phyloP scores from a whole-genome alignment of 2,888 invertebrate genomes.

The Parnassius smintheus region DNA sequence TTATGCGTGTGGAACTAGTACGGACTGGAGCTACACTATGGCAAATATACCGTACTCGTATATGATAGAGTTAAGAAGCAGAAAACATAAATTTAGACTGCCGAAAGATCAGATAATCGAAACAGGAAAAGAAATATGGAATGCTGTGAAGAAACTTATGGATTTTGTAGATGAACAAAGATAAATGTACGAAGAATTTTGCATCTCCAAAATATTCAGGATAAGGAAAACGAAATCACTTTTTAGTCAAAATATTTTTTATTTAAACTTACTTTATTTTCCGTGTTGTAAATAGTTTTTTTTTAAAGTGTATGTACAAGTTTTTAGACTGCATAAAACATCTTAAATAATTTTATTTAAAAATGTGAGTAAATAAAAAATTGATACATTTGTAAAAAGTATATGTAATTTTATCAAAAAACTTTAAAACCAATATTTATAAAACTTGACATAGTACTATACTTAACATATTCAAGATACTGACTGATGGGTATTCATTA shows the following conservation, averaged over 20 bases:
- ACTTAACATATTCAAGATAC: no score
- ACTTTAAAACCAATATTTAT: no score
- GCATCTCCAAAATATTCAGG: neutral
- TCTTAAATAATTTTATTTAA: no score
- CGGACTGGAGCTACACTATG: slow-evolving; percentile 69
- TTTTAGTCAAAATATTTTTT: neutral
- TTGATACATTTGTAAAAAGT: no score
- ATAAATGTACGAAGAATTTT: neutral
- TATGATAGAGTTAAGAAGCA: slow-evolving; percentile 69
- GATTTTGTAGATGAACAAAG: slow-evolving; percentile 52
- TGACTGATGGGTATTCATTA: no score
- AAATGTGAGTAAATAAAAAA: no score
- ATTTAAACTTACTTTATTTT: neutral
- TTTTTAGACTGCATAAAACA: no score
- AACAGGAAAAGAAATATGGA: slow-evolving; percentile 62
- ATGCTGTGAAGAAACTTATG: slow-evolving; percentile 60
- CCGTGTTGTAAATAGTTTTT: no score
- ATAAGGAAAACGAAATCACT: neutral
- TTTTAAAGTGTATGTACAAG: no score
- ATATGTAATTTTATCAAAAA: no score
- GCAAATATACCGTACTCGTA: slow-evolving; percentile 72
- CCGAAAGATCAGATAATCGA: slow-evolving; percentile 64
- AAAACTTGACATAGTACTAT: no score
- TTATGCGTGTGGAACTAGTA: slow-evolving; percentile 69
- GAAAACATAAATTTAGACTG: slow-evolving; percentile 57